These are phyloP conservation scores for Epirrhoe tristata DNA, from an alignment of 2,888 invertebrate species.

Conservation along the genomic window DNA sequence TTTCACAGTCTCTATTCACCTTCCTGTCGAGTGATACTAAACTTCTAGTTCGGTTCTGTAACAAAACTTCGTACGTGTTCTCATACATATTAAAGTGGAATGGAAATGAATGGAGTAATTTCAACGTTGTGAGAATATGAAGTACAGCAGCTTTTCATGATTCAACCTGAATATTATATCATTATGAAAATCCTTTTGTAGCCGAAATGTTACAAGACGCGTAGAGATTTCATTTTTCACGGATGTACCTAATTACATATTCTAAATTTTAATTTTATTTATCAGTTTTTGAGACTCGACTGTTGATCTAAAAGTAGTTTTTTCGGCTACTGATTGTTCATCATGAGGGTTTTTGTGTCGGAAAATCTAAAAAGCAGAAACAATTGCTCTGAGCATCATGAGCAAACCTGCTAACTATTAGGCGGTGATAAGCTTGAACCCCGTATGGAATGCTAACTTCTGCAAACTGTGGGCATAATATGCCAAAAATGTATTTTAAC, in stretches of 20 bases:
- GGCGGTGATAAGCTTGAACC: no score
- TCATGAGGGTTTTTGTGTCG: no score
- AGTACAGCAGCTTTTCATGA: constrained; percentile 26
- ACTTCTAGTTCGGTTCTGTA: constrained; percentile 25
- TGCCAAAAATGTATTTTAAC: no score
- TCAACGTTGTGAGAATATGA: constrained; percentile 28
- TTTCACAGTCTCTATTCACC: constrained; percentile 17
- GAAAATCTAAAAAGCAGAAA: no score
- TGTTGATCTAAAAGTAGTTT: no score
- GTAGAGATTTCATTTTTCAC: constrained; percentile 5
- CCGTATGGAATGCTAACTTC: no score
- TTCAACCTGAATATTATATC: constrained; percentile 29
- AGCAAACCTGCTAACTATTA: no score
- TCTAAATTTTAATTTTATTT: background rate
- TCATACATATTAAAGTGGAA: constrained; percentile 31
- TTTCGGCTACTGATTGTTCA: no score
- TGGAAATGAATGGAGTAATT: constrained; percentile 35
- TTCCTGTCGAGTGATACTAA: constrained; percentile 20
- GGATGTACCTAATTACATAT: background rate
- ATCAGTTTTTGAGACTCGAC: no score
- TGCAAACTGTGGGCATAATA: no score
- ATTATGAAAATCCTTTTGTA: constrained; percentile 13
- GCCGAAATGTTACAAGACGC: constrained; percentile 3
- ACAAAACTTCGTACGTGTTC: constrained; percentile 28
- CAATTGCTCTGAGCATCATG: no score